Evolutionary conservation across 1,140 invertebrate genomes (phyloP), one percentile per base, ranked within the genome.

Genomic region (Plutomurus gul): DNA sequence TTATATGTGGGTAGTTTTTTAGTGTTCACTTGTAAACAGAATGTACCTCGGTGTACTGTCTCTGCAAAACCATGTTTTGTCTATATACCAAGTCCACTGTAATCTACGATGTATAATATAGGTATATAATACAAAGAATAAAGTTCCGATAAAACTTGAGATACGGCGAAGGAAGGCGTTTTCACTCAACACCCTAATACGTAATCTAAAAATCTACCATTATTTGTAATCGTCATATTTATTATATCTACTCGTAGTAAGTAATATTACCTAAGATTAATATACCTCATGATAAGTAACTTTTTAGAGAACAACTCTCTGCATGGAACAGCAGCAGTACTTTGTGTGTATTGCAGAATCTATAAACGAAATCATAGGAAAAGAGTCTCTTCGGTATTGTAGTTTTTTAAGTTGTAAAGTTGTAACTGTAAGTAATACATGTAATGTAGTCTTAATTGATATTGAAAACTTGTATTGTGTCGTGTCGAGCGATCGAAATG

Each of bases 211-310:
- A 65, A 65, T 65, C 56, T 65, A 65, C 56, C 36, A 65, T 65
- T 65, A 36, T 65, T 65, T 65, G 30, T 65, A n/a, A 65, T 65
- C 27, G 36, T 65, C 56, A 33, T 7, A n/a, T 65, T 33, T 65
- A 25, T 30, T n/a, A n/a, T n/a, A n/a, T n/a, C n/a, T n/a, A n/a
- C n/a, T n/a, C n/a, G n/a, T n/a, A n/a, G n/a, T n/a, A n/a, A n/a
- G 27, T 65, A 65, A n/a, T 27, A 65, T 33, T 65, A 65, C 56
- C 56, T 65, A 65, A 65, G 27, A 36, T 65, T 65, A 65, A 65
- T 65, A 65, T 65, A 65, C 56, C 56, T 65, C 56, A 65, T 65
- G 56, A 65, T 65, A 65, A 65, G 56, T 65, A 65, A 65, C 56
- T 65, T 65, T 65, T 65, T 65, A 65, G 56, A 25, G 27, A 65